Conservation (phyloP, 2,113 vertebrate genomes). For the Melanerpes formicivorus region DNA sequence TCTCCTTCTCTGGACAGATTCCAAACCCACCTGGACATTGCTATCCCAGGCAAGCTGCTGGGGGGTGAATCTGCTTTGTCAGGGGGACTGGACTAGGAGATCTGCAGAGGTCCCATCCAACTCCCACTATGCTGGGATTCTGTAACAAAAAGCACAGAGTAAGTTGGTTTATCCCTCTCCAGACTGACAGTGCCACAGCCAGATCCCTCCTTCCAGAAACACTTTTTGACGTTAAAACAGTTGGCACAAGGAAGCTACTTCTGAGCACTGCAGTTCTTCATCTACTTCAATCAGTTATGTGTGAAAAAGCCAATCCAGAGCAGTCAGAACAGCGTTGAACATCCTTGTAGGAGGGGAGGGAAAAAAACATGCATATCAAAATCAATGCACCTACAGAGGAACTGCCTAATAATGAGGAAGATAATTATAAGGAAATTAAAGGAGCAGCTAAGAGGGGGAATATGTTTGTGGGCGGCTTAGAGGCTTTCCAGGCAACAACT, state of each 20-base stretch:
- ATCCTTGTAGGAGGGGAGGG: not conserved
- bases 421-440: slow-evolving; percentile 61
- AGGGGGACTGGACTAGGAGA: no score
- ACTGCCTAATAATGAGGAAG: slow-evolving; percentile 17
- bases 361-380: not conserved
- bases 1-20: no score
- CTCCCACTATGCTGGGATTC: no score
- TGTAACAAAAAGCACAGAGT: not conserved
- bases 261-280: not conserved
- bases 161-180: not conserved
- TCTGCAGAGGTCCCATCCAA: no score
- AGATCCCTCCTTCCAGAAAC: not conserved
- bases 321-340: not conserved
- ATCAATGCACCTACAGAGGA: not conserved
- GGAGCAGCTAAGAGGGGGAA: slow-evolving; percentile 1
- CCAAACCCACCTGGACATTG: no score
- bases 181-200: not conserved
- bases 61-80: no score
- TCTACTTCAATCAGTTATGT: not conserved
- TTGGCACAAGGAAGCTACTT: not conserved
- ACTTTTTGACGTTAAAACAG: not conserved
- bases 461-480: not conserved
- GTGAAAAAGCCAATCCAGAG: not conserved
- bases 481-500: slow-evolving; percentile 19
- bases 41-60: no score